A percentile compares a stretch with the other conserved stretches of the same genome.
These are phyloP conservation scores for Poecilobothrus nobilitatus DNA, from an alignment of 2,888 invertebrate species.

Conservation along the genomic window DNA sequence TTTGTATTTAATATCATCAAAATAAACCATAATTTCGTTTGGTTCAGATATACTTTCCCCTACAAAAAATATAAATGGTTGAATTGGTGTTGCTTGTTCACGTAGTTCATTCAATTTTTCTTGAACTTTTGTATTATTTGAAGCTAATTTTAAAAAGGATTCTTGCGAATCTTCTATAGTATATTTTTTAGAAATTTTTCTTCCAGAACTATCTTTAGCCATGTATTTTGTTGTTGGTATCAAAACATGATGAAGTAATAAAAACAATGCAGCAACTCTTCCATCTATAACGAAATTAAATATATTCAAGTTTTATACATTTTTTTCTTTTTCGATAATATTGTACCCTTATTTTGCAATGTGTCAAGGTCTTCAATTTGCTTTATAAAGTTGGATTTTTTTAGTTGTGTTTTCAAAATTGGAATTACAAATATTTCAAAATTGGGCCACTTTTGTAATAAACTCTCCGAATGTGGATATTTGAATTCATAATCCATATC, in stretches of 20 bases:
- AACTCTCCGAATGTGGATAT: background rate
- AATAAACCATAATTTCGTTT: constrained; percentile 14
- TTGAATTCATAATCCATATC: background rate
- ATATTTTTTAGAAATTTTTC: constrained; percentile 3
- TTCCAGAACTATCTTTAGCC: background rate
- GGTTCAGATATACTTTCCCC: constrained; percentile 8
- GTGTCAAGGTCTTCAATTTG: background rate
- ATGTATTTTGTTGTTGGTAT: background rate
- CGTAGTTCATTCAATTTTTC: constrained; percentile 2
- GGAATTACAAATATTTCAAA: background rate
- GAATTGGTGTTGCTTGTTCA: constrained; percentile 7
- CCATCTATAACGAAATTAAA: background rate
- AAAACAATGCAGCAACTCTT: background rate
- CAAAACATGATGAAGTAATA: background rate
- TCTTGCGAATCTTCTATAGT: constrained; percentile 8
- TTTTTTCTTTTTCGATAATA: background rate
- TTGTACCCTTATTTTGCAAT: background rate
- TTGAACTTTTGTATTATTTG: constrained; percentile 9
- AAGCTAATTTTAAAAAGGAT: constrained; percentile 7
- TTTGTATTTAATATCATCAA: constrained; percentile 15
- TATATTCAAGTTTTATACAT: background rate
- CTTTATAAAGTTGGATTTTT: background rate
- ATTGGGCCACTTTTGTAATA: background rate
- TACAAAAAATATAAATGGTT: constrained; percentile 17
- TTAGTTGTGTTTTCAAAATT: background rate